Percentiles rank a stretch among this genome's conserved stretches.
These are phyloP conservation scores for Epinotia bilunana DNA, from an alignment of 2,888 invertebrate species.

Conservation along the genomic window DNA sequence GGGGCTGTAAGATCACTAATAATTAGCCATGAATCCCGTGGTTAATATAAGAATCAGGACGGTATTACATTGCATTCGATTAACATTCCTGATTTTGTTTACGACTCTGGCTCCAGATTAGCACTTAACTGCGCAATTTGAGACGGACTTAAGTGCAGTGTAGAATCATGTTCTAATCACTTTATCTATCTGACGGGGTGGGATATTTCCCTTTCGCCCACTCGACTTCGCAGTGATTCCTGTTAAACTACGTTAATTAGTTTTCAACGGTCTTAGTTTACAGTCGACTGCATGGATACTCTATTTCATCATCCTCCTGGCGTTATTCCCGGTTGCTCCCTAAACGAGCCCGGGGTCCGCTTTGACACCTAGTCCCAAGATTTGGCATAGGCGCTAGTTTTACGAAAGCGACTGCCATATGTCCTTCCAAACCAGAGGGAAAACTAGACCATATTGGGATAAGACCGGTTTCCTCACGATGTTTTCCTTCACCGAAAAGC, in stretches of 20 bases:
- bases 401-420: too few species aligned
- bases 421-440: too few species aligned
- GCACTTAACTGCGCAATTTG: neutral
- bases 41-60: slow-evolving; percentile 11
- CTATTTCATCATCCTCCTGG: too few species aligned
- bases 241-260: slow-evolving; percentile 10
- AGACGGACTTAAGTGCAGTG: neutral
- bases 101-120: slow-evolving; percentile 4
- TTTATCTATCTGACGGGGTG: neutral
- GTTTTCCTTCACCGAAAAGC: too few species aligned
- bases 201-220: slow-evolving; percentile 8
- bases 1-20: neutral
- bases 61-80: slow-evolving; percentile 15
- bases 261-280: slow-evolving; percentile 17
- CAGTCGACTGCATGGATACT: neutral
- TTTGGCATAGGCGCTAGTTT: too few species aligned
- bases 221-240: neutral
- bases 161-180: neutral
- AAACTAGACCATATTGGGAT: too few species aligned
- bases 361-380: too few species aligned
- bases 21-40: slow-evolving; percentile 1
- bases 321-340: too few species aligned
- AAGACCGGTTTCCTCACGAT: too few species aligned
- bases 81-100: slow-evolving; percentile 26
- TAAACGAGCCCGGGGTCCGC: too few species aligned